A percentile compares a stretch with the other conserved stretches of the same genome.
Evolutionary conservation across 2,113 vertebrate species (phyloP).

Genomic region (Microtus ochrogaster): DNA sequence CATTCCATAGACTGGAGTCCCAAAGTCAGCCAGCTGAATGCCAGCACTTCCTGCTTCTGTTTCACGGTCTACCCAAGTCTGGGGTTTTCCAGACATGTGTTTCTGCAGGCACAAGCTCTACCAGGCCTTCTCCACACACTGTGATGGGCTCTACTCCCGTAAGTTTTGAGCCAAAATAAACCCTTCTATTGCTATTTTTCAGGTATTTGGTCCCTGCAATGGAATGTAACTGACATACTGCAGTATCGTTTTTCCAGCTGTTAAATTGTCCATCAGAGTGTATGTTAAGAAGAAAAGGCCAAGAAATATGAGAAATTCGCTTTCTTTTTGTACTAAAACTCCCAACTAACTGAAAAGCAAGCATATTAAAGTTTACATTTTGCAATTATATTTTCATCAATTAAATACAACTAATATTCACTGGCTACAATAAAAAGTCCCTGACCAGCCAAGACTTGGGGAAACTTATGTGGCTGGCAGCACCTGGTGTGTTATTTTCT

Average conservation of each 20-base stretch:
- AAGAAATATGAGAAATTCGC: neutral
- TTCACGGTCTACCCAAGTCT: neutral
- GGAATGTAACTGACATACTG: neutral
- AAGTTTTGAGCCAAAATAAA: neutral
- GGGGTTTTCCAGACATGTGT: neutral
- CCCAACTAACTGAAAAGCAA: conserved; percentile 9
- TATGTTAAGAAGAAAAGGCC: conserved; percentile 56
- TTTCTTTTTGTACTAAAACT: conserved; percentile 25
- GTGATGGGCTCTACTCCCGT: neutral
- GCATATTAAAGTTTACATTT: conserved; percentile 28
- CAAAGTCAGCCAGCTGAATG: no score
- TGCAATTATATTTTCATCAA: conserved; percentile 23
- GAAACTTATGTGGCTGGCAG: neutral
- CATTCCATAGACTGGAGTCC: no score
- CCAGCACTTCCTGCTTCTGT: no score
- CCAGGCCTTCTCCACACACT: neutral
- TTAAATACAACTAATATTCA: conserved; percentile 12
- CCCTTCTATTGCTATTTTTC: neutral
- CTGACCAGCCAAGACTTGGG: neutral
- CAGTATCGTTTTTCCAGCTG: conserved; percentile 21
- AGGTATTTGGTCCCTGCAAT: neutral
- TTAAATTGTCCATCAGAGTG: conserved; percentile 11
- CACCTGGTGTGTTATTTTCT: neutral
- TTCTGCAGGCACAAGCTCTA: neutral
- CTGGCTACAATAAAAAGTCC: neutral